Evolutionary conservation across 1,140 invertebrate species (phyloP).

Genomic region (Drosophila repletoides): DNA sequence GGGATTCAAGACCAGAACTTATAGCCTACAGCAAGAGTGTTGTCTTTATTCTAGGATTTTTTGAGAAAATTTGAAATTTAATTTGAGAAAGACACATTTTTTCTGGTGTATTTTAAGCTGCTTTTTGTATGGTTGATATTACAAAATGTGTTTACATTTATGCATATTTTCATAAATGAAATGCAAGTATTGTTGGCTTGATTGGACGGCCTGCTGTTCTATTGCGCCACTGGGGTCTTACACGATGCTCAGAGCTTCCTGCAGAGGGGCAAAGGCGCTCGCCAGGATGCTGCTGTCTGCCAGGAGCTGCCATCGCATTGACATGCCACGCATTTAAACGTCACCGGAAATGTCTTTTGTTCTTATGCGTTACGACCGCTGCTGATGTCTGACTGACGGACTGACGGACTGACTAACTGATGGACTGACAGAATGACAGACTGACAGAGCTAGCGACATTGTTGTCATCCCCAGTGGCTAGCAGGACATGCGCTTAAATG

Average conservation of each 20-base stretch:
- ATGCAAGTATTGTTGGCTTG: conserved; percentile 16
- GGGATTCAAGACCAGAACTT: too few species aligned
- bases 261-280: conserved; percentile 31
- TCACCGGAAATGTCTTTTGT: conserved; percentile 77
- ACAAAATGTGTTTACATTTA: background rate
- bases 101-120: too few species aligned
- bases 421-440: background rate
- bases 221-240: conserved; percentile 34
- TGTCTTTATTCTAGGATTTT: too few species aligned
- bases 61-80: too few species aligned
- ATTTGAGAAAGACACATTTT: too few species aligned
- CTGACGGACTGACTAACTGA: conserved; percentile 15
- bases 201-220: conserved; percentile 9
- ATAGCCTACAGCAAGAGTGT: too few species aligned
- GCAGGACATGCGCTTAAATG: conserved; percentile 12
- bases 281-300: conserved; percentile 75
- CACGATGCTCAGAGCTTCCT: conserved; percentile 44
- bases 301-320: conserved; percentile 58
- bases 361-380: conserved; percentile 51
- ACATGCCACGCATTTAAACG: conserved; percentile 79
- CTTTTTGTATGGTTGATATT: background rate
- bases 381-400: conserved; percentile 31
- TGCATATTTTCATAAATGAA: conserved; percentile 47
- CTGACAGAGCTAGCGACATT: conserved; percentile 1
- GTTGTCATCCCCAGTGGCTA: conserved; percentile 9